Conservation (phyloP, 2,113 vertebrate genomes). For the Solea solea region DNA sequence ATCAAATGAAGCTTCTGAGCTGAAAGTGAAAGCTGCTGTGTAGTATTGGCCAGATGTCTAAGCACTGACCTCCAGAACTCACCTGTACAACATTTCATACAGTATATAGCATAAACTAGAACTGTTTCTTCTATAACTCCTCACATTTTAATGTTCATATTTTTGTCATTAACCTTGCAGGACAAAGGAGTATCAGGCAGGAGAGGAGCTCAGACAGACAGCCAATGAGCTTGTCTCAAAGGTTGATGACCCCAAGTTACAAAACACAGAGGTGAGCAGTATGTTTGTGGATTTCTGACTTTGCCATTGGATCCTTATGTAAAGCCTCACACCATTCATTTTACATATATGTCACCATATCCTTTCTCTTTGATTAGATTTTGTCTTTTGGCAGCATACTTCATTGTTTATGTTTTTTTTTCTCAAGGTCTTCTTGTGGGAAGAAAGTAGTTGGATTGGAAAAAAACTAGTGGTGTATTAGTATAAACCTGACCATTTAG, state of each 20-base stretch:
- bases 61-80: conserved; percentile 2
- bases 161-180: conserved; percentile 69
- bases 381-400: neutral
- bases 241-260: conserved; percentile 94
- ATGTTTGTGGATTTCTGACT: neutral
- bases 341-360: conserved; percentile 49
- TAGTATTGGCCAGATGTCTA: neutral
- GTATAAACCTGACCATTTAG: conserved; percentile 30
- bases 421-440: conserved; percentile 1
- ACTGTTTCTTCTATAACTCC: neutral
- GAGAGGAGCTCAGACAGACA: conserved; percentile 89
- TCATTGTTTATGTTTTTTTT: conserved; percentile 9
- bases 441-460: conserved; percentile 20
- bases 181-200: conserved; percentile 92
- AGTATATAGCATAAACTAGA: neutral
- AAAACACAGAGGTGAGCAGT: conserved; percentile 92
- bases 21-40: neutral
- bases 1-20: neutral
- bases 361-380: conserved; percentile 37
- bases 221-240: conserved; percentile 95
- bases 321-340: conserved; percentile 26
- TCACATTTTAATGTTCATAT: neutral
- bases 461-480: conserved; percentile 15
- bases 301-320: neutral
- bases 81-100: conserved; percentile 1